Evolutionary conservation across 2,113 vertebrate species (phyloP).

Genomic region (Galbula dea): DNA sequence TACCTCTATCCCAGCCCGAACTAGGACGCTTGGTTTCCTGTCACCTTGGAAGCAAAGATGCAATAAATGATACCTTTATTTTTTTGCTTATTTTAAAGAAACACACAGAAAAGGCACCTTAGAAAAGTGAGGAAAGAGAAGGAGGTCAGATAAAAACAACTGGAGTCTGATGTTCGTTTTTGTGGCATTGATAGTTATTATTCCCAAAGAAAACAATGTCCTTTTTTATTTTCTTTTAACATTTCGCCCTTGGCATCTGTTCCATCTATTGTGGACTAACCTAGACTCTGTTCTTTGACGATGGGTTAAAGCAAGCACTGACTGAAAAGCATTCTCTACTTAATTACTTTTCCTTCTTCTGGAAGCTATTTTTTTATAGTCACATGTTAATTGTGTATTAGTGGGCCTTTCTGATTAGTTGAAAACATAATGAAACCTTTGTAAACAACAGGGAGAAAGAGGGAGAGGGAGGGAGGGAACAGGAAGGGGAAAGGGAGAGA

Average conservation of each 20-base stretch:
- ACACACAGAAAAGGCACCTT: conserved; percentile 35
- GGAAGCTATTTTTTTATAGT: conserved; percentile 83
- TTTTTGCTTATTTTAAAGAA: conserved; percentile 35
- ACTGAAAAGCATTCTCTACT: conserved; percentile 82
- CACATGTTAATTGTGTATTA: conserved; percentile 86
- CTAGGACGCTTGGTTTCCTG: background rate
- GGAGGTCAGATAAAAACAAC: conserved; percentile 60
- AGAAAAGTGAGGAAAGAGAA: conserved; percentile 26
- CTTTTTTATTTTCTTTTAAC: conserved; percentile 78
- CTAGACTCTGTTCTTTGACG: conserved; percentile 74
- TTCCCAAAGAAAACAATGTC: conserved; percentile 75
- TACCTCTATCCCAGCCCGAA: background rate
- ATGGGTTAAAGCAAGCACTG: conserved; percentile 79
- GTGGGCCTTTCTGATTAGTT: conserved; percentile 83
- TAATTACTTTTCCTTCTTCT: conserved; percentile 86
- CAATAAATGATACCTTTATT: conserved; percentile 23
- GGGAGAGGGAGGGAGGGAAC: conserved; percentile 6
- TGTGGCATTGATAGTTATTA: conserved; percentile 69
- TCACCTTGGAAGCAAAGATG: conserved; percentile 7
- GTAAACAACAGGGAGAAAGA: conserved; percentile 79
- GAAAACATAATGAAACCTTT: conserved; percentile 87
- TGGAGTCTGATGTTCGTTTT: conserved; percentile 54
- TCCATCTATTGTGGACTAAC: conserved; percentile 76
- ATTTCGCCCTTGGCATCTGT: conserved; percentile 82
- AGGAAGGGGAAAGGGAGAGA: background rate